Conservation (phyloP, 2,797 vertebrate species). For the Octomys mimax region DNA sequence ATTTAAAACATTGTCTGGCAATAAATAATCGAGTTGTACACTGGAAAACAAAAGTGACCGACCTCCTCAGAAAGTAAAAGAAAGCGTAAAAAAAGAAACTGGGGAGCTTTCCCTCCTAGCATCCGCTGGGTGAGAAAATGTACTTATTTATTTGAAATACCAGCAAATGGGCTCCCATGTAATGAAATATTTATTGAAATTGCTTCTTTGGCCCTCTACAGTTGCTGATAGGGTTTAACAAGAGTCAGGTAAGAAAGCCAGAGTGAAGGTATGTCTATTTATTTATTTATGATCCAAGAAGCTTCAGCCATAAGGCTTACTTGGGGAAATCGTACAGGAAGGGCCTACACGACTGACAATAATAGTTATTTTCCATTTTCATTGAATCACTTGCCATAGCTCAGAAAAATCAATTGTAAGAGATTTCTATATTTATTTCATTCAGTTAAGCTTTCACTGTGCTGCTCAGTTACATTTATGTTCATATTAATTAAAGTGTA, state of each 20-base stretch:
- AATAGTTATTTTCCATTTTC: constrained; percentile 77
- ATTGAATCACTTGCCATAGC: constrained; percentile 70
- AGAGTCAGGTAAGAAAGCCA: constrained; percentile 76
- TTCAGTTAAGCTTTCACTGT: constrained; percentile 42
- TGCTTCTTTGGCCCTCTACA: constrained; percentile 72
- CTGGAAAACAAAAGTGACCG: constrained; percentile 60
- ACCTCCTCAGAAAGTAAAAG: constrained; percentile 64
- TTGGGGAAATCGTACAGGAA: constrained; percentile 78
- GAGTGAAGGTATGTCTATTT: constrained; percentile 71
- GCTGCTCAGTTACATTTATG: constrained; percentile 56
- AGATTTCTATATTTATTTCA: constrained; percentile 60
- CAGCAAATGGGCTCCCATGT: constrained; percentile 71
- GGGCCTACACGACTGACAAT: constrained; percentile 67
- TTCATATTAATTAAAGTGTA: constrained; percentile 66
- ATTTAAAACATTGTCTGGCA: constrained; percentile 80
- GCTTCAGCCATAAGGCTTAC: constrained; percentile 77
- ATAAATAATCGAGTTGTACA: constrained; percentile 75
- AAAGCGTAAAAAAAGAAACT: constrained; percentile 79
- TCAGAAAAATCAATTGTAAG: constrained; percentile 77
- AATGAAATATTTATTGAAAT: constrained; percentile 87
- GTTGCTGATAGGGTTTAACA: constrained; percentile 76
- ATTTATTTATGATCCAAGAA: constrained; percentile 85
- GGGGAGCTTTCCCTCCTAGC: constrained; percentile 73
- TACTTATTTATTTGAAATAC: constrained; percentile 84
- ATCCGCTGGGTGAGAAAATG: constrained; percentile 64